Conservation (phyloP, 2,888 invertebrate genomes). For the Trichopria drosophilae region DNA sequence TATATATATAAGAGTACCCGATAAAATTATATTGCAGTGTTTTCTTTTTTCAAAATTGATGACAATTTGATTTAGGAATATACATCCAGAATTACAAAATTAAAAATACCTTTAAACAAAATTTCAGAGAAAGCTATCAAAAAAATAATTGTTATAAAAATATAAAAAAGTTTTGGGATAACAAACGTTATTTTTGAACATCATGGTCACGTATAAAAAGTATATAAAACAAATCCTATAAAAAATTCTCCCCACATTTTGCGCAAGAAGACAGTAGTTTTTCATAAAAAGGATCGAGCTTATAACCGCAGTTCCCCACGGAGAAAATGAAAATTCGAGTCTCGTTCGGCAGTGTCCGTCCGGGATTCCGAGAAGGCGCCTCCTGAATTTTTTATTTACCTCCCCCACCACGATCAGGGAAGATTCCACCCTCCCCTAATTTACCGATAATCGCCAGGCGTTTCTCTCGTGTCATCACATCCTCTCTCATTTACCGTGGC, state of each 20-base stretch:
- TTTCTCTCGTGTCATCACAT: too few relatives aligned
- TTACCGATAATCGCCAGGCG: slow-evolving; percentile 36
- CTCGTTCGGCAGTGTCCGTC: too few relatives aligned
- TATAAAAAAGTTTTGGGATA: background rate
- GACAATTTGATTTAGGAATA: background rate
- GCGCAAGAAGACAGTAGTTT: too few relatives aligned
- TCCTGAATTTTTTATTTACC: slow-evolving; percentile 35
- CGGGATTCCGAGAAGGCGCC: slow-evolving; percentile 34
- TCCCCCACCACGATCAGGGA: slow-evolving; percentile 11
- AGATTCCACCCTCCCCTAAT: slow-evolving; percentile 32
- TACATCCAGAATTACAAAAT: background rate
- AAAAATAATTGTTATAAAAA: background rate
- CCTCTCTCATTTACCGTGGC: too few relatives aligned
- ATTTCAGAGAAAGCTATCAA: too few relatives aligned
- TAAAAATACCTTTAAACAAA: too few relatives aligned
- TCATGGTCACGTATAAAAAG: too few relatives aligned
- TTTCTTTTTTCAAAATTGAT: background rate
- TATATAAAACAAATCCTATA: too few relatives aligned
- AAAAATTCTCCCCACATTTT: too few relatives aligned
- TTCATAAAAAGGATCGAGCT: too few relatives aligned
- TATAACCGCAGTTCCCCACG: too few relatives aligned
- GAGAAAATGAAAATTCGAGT: too few relatives aligned
- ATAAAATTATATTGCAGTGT: background rate
- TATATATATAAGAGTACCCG: background rate
- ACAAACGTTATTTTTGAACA: background rate